Percentiles rank a stretch among this genome's conserved stretches.
Evolutionary conservation across 2,888 invertebrate genomes (phyloP).

Genomic region (Thereva nobilitata): DNA sequence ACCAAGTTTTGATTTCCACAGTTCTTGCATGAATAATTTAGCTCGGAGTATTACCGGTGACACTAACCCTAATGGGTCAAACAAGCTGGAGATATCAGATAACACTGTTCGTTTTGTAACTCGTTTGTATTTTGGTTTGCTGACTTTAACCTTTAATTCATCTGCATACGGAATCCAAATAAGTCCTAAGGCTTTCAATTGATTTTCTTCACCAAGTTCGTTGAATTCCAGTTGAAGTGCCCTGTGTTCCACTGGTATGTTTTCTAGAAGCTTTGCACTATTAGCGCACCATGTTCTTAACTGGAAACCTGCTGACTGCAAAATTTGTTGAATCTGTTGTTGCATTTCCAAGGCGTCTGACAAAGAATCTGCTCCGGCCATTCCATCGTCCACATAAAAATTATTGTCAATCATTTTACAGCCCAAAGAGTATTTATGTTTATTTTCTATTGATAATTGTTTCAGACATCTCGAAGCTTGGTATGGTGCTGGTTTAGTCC

Average conservation of each 20-base stretch:
- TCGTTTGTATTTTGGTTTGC: not conserved
- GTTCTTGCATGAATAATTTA: slow-evolving; percentile 39
- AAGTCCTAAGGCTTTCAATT: slow-evolving; percentile 31
- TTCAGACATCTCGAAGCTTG: slow-evolving; percentile 28
- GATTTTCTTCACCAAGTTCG: not conserved
- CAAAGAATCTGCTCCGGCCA: slow-evolving; percentile 35
- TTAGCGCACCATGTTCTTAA: slow-evolving; percentile 35
- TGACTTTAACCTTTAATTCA: slow-evolving; percentile 22
- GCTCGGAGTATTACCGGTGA: slow-evolving; percentile 36
- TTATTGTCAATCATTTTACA: slow-evolving; percentile 21
- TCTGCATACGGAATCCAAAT: slow-evolving; percentile 35
- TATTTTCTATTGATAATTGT: slow-evolving; percentile 39
- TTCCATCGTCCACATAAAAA: slow-evolving; percentile 43
- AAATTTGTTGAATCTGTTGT: slow-evolving; percentile 18
- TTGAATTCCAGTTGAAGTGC: not conserved
- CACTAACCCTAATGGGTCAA: slow-evolving; percentile 38
- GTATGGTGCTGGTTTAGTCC: slow-evolving; percentile 34
- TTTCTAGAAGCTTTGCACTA: slow-evolving; percentile 18
- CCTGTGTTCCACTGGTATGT: not conserved
- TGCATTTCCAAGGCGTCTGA: slow-evolving; percentile 31
- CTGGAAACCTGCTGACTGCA: slow-evolving; percentile 34
- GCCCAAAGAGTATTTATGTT: slow-evolving; percentile 31
- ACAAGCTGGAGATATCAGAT: slow-evolving; percentile 35
- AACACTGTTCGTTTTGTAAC: slow-evolving; percentile 35
- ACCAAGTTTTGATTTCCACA: slow-evolving; percentile 31